phyloP scores from a whole-genome alignment of 2,888 invertebrate species.

The Hydriomena furcata region DNA sequence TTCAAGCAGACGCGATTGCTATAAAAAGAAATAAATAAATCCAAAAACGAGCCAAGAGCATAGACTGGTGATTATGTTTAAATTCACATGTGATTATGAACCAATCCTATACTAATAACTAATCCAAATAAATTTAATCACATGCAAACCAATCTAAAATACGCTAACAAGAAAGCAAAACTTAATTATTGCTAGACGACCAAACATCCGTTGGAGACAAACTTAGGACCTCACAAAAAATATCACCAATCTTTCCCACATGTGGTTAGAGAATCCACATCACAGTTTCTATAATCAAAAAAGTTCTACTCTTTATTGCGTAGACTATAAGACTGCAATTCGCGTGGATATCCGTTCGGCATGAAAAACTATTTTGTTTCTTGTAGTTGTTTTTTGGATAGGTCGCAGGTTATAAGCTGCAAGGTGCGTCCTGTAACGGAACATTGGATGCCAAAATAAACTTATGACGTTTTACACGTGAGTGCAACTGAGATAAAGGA shows the following conservation, averaged over 20 bases:
- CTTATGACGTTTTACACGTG: slow-evolving; percentile 62
- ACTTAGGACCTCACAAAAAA: slow-evolving; percentile 64
- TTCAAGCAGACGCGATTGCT: no score
- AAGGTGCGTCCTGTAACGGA: slow-evolving; percentile 79
- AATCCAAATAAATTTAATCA: not conserved
- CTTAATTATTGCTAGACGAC: slow-evolving; percentile 70
- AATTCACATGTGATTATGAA: not conserved
- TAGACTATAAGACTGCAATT: slow-evolving; percentile 11
- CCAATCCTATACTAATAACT: no score
- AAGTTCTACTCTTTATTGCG: not conserved
- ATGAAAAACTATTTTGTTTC: slow-evolving; percentile 10
- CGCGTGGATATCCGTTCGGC: not conserved
- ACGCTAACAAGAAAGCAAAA: slow-evolving; percentile 63
- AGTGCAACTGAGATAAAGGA: slow-evolving; percentile 63
- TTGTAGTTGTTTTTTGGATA: slow-evolving; percentile 39
- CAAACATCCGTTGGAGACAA: slow-evolving; percentile 73
- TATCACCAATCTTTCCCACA: slow-evolving; percentile 66
- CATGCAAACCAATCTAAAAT: slow-evolving; percentile 9
- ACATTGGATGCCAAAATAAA: slow-evolving; percentile 72
- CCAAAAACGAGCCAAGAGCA: no score
- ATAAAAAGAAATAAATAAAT: no score
- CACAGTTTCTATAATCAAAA: not conserved
- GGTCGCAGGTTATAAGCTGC: slow-evolving; percentile 82
- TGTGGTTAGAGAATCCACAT: slow-evolving; percentile 36
- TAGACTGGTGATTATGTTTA: not conserved